These are phyloP conservation scores for Eurosta solidaginis DNA, from an alignment of 1,140 invertebrate genomes.

Conservation along the genomic window DNA sequence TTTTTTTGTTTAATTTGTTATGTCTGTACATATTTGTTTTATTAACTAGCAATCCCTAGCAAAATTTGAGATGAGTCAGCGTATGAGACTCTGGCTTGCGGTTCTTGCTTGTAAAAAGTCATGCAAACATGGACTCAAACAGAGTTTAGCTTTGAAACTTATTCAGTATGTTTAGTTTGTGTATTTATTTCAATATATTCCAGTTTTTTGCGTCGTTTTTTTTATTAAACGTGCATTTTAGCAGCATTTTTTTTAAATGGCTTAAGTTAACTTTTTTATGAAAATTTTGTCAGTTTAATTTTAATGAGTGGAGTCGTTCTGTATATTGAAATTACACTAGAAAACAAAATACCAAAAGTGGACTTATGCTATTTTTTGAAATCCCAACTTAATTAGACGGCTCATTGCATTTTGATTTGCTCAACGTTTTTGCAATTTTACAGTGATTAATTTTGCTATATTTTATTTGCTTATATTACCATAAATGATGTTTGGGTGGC, in stretches of 20 bases:
- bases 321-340: too few species aligned
- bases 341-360: not conserved
- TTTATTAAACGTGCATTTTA: too few species aligned
- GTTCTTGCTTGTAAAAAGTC: not conserved
- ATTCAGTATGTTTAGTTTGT: not conserved
- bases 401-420: conserved; percentile 11
- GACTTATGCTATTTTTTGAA: not conserved
- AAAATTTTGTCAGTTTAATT: too few species aligned
- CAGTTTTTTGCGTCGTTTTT: not conserved
- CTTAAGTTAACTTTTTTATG: not conserved
- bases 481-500: not conserved
- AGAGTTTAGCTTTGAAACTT: not conserved
- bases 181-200: not conserved
- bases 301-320: too few species aligned
- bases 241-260: not conserved
- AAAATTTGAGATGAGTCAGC: not conserved
- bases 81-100: not conserved
- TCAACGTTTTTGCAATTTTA: conserved; percentile 4
- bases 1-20: not conserved
- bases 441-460: conserved; percentile 8
- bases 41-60: not conserved
- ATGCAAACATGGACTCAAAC: not conserved
- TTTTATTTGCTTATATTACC: not conserved
- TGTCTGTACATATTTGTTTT: not conserved
- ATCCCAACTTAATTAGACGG: not conserved